Evolutionary conservation across 2,113 vertebrate species (phyloP), one percentile per base, ranked within the genome.

Genomic region (Trochalopteron elliotii): DNA sequence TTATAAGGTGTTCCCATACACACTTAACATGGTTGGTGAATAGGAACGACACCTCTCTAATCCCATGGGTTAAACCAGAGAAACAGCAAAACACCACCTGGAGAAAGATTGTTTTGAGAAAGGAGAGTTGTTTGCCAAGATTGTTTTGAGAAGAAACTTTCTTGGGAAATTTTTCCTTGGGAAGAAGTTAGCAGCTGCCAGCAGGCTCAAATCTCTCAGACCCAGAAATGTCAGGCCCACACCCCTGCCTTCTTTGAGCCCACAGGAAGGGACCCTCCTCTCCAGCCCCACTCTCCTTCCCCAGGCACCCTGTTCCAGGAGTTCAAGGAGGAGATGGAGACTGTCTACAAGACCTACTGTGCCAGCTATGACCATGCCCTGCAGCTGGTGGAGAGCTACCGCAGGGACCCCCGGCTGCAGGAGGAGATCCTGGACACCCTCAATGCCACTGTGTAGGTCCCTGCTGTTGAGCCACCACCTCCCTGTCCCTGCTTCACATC

Each of bases 341-440:
- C 90, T 1, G 97, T 98, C 30, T 99, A 99, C 79, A 99, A 98
- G 88, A 97, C 98, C 77, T 99, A 99, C 94, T 98, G 99, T 96
- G 96, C 98, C 92, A 98, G 98, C 98, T 99, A 99, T 3, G 98
- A 97, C 47, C 98, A 98, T 10, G 96, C 99, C 10, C 98, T 99
- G 3, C 76, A 96, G 72, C 80, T 99, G 93, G 98, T 99, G 95
- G 98, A 99, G 79, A 92, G 90, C 56, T 99, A 99, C 97, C 98
- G 97, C 92, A 98, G 98, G 97, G 98, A 98, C 23, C 98, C 98
- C 50, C 95, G 85, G 33, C 97, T 99, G 44, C 99, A 99, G 98
- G 92, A 80, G 30, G 98, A 98, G 70, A 98, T 99, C 35, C 92
- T 98, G 83, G 89, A 90, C 49, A 95, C 98, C 87, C 95, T 99